These are phyloP conservation scores for Ennomos erosarius DNA, from an alignment of 2,888 invertebrate species.

Conservation along the genomic window DNA sequence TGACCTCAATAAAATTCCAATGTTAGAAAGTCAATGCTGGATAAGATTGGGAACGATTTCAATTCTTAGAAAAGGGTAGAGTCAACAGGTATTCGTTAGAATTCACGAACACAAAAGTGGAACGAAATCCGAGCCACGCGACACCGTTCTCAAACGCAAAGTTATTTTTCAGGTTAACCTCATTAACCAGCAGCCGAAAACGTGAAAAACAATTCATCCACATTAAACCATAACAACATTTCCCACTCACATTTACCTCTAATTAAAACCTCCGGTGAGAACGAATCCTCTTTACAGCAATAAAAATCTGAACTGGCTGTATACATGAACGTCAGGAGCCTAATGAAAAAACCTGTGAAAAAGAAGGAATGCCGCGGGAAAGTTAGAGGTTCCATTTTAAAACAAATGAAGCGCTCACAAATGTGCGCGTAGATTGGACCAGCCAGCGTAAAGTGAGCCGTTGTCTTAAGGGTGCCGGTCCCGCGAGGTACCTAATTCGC, in stretches of 20 bases:
- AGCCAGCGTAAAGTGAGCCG: constrained; percentile 49
- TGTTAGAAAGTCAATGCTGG: neutral
- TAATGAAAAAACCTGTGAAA: constrained; percentile 30
- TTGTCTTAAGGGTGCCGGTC: constrained; percentile 39
- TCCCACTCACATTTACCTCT: constrained; percentile 24
- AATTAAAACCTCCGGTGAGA: constrained; percentile 24
- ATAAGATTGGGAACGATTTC: neutral
- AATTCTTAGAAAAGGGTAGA: constrained; percentile 7
- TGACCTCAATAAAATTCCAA: no score
- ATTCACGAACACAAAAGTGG: neutral
- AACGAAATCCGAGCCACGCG: no score
- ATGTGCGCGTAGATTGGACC: constrained; percentile 53
- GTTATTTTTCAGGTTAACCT: neutral
- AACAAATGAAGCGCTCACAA: constrained; percentile 54
- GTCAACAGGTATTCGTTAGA: constrained; percentile 13
- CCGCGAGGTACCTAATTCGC: constrained; percentile 33
- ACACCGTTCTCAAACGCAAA: neutral
- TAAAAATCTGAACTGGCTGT: constrained; percentile 26
- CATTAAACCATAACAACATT: constrained; percentile 15
- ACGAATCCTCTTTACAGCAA: constrained; percentile 30
- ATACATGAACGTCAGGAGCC: constrained; percentile 21
- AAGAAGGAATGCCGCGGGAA: constrained; percentile 40
- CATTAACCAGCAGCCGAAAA: neutral
- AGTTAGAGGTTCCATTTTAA: constrained; percentile 50
- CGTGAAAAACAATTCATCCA: constrained; percentile 21